Evolutionary conservation across 2,113 vertebrate species (phyloP).

Genomic region (Parus major): DNA sequence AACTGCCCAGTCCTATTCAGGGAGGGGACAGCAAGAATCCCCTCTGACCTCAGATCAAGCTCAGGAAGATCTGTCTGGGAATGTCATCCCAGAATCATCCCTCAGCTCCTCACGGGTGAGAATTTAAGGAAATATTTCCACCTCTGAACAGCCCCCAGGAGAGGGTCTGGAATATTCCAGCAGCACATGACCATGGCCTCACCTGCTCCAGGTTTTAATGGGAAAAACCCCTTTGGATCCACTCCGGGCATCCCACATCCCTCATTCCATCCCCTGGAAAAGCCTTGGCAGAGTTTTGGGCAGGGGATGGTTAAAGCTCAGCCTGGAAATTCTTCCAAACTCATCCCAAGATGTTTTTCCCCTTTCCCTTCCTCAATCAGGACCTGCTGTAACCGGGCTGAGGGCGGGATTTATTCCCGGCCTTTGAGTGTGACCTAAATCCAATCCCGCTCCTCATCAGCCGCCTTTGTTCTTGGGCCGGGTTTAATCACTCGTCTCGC

Average conservation of each 20-base stretch:
- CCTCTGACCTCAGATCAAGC: background rate
- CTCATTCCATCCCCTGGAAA: background rate
- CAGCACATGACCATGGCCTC: background rate
- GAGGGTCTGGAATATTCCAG: background rate
- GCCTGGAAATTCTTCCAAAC: background rate
- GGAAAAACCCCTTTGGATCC: accelerated
- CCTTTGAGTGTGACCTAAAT: slow-evolving; percentile 62
- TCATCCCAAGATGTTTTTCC: background rate
- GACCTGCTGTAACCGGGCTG: background rate
- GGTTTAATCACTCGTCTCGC: slow-evolving; percentile 34
- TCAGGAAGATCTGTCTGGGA: background rate
- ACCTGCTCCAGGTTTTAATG: background rate
- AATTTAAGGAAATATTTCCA: background rate
- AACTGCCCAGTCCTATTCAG: background rate
- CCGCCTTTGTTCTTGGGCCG: slow-evolving; percentile 56
- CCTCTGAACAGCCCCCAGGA: background rate
- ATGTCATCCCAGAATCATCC: background rate
- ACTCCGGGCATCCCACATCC: accelerated
- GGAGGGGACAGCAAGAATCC: background rate
- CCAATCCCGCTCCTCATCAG: slow-evolving; percentile 42
- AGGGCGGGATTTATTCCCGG: slow-evolving; percentile 25
- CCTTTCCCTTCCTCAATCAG: background rate
- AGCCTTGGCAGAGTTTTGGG: background rate
- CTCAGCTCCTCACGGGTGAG: background rate
- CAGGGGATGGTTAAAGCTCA: slow-evolving; percentile 22